Percentiles rank a stretch among this genome's conserved stretches.
phyloP scores from a whole-genome alignment of 2,888 invertebrate genomes.

The Hypena proboscidalis region DNA sequence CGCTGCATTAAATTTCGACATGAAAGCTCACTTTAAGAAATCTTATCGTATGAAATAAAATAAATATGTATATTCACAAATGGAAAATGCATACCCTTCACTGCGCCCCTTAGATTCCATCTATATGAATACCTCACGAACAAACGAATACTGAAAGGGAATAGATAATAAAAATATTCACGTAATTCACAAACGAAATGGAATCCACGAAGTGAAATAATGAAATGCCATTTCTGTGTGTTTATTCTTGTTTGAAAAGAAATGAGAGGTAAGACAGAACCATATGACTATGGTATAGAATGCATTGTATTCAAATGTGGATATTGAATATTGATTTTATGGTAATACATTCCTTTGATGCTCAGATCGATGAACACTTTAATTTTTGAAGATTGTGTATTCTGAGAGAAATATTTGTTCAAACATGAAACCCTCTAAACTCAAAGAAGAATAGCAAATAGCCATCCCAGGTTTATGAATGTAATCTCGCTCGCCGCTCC shows the following conservation, averaged over 20 bases:
- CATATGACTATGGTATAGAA: conserved; percentile 22
- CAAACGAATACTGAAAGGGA: conserved; percentile 12
- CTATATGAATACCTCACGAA: conserved; percentile 9
- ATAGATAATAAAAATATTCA: conserved; percentile 25
- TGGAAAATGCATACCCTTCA: not conserved
- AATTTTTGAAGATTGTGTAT: no score
- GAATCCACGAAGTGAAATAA: conserved; percentile 42
- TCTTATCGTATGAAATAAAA: no score
- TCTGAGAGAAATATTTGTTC: no score
- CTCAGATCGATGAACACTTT: conserved; percentile 7
- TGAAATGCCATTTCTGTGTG: conserved; percentile 52
- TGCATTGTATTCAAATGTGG: conserved; percentile 55
- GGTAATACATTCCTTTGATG: conserved; percentile 41
- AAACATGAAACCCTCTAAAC: no score
- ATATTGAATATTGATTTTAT: conserved; percentile 62
- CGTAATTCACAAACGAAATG: conserved; percentile 31
- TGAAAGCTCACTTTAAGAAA: no score
- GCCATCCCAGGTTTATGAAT: not conserved
- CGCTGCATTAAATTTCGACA: no score
- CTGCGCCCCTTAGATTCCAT: conserved; percentile 6
- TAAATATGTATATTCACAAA: no score
- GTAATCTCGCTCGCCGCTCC: not conserved
- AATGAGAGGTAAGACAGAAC: conserved; percentile 52
- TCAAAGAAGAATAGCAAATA: no score
- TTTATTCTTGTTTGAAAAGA: conserved; percentile 53